Evolutionary conservation across 2,888 invertebrate genomes (phyloP).

Genomic region (Timema cristinae): DNA sequence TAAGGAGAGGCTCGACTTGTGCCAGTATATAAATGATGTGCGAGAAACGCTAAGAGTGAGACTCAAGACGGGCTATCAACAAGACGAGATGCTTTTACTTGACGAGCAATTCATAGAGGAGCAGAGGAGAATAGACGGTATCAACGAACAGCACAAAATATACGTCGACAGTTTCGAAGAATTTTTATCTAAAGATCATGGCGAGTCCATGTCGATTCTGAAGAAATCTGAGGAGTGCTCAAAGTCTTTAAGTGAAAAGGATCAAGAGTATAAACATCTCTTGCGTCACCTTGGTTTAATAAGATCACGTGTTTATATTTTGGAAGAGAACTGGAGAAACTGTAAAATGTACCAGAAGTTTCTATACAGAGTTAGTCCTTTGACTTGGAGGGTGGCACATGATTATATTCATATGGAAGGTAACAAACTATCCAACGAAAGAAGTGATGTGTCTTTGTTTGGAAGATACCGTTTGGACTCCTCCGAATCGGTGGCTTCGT

Average conservation of each 20-base stretch:
- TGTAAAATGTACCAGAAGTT: conserved; percentile 64
- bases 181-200: conserved; percentile 59
- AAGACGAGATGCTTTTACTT: conserved; percentile 18
- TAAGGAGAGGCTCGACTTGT: conserved; percentile 54
- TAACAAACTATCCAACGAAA: too few relatives aligned
- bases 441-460: too few relatives aligned
- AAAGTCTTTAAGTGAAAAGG: conserved; percentile 46
- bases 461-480: too few relatives aligned
- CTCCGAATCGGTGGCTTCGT: too few relatives aligned
- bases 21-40: conserved; percentile 55
- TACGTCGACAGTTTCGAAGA: conserved; percentile 57
- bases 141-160: conserved; percentile 43
- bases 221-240: conserved; percentile 50
- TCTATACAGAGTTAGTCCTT: conserved; percentile 61
- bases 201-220: conserved; percentile 55
- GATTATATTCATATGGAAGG: too few relatives aligned
- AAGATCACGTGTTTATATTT: conserved; percentile 51
- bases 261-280: conserved; percentile 47
- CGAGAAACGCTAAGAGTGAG: conserved; percentile 51
- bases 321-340: conserved; percentile 59
- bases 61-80: conserved; percentile 45
- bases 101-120: conserved; percentile 14
- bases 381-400: too few relatives aligned
- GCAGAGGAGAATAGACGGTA: not conserved
- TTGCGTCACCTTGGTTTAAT: conserved; percentile 45